These are phyloP conservation scores for Tachyglossus aculeatus DNA, from an alignment of 2,797 vertebrate genomes.

Conservation along the genomic window DNA sequence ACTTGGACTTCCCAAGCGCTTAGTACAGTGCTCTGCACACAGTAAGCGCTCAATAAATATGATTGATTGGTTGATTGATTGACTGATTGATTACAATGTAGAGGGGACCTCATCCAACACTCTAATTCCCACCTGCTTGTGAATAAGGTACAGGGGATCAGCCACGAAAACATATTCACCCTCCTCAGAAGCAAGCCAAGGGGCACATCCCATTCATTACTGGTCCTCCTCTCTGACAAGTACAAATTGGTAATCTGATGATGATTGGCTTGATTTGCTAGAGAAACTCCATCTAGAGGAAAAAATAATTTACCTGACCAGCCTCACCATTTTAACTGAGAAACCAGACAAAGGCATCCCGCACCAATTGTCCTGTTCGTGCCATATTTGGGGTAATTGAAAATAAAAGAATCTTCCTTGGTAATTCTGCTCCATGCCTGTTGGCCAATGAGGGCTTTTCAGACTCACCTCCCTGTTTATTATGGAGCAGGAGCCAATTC, in stretches of 20 bases:
- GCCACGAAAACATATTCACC: too few relatives aligned
- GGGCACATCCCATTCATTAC: too few relatives aligned
- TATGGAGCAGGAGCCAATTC: background rate
- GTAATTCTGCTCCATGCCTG: background rate
- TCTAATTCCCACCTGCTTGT: too few relatives aligned
- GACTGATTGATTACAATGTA: too few relatives aligned
- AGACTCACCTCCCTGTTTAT: background rate
- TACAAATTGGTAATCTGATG: background rate
- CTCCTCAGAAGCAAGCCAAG: too few relatives aligned
- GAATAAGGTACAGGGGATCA: too few relatives aligned
- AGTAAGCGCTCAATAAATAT: too few relatives aligned
- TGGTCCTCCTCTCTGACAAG: background rate
- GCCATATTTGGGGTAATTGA: background rate
- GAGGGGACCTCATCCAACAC: too few relatives aligned
- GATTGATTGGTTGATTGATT: too few relatives aligned
- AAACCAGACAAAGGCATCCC: background rate
- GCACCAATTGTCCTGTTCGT: background rate
- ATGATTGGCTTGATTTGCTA: background rate
- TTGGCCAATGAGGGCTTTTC: background rate
- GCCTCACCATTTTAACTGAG: background rate
- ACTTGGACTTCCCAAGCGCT: too few relatives aligned
- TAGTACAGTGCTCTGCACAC: too few relatives aligned
- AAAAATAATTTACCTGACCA: background rate
- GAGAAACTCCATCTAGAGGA: background rate
- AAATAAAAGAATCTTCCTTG: background rate